Base-by-base conservation (phyloP, 1,140 invertebrate species). In the Heliconius congener region DNA sequence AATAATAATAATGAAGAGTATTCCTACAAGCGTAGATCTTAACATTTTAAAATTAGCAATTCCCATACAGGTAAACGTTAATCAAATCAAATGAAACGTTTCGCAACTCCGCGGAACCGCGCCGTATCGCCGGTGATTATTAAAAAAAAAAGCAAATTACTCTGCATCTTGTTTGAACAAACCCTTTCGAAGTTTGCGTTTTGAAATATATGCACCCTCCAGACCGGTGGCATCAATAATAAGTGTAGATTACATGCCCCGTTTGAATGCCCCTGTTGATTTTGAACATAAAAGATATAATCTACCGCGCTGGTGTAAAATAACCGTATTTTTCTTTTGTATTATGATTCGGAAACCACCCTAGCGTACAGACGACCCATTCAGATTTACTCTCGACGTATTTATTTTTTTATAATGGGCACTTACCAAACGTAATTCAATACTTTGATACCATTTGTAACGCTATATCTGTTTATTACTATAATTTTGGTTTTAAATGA, bases 241-340 rank as follows among this genome's bases (percentile, higher is more conserved):
- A 93, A 94, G 92, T 93, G 90, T 93, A 91, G 93, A 92, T 93
- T 94, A 93, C 90, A 94, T 93, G 91, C 90, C 91, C 93, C 92
- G 93, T 94, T 93, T 93, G 88, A 89, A 93, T 85, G 88, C 86
- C 93, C 93, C 93, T 93, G 93, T 94, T 93, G 91, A 93, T 92
- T 93, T 93, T 94, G 84, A 91, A 90, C 89, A 92, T 92, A 92
- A 91, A 92, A 92, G 92, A 93, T 94, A 91, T 91, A 93, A 93
- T 93, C 91, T 93, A 93, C 93, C 92, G 86, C 93, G 90, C 85
- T 93, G 87, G 91, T 93, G 90, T 93, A 93, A 94, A 94, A 94
- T 93, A 93, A 91, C 88, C 88, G 90, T 93, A 92, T 92, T 91
- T 93, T 91, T 93, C 91, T 88, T 93, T 92, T 91, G 91, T 93